Conservation (phyloP, 1,140 invertebrate genomes). For the Hycleus cichorii region DNA sequence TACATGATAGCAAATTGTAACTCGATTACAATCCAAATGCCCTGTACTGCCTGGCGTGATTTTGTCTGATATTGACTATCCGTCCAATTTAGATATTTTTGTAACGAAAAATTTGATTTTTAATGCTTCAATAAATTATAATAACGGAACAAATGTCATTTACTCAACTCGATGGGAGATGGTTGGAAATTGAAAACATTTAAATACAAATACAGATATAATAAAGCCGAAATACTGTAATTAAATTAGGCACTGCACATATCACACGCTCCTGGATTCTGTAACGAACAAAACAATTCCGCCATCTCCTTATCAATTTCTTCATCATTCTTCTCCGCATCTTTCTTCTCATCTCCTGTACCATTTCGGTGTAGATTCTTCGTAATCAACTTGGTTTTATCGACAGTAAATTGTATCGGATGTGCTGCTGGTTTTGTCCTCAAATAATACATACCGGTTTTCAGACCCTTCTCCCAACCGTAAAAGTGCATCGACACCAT, state of each 20-base stretch:
- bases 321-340: constrained; percentile 43
- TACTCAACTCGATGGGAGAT: too few species aligned
- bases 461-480: constrained; percentile 93
- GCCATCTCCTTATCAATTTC: constrained; percentile 50
- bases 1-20: too few species aligned
- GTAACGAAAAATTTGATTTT: too few species aligned
- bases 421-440: constrained; percentile 92
- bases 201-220: too few species aligned
- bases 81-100: too few species aligned
- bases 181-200: too few species aligned
- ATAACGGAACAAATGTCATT: too few species aligned
- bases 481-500: constrained; percentile 98
- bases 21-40: too few species aligned
- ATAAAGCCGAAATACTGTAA: background rate
- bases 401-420: constrained; percentile 97
- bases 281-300: constrained; percentile 73
- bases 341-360: constrained; percentile 35
- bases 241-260: constrained; percentile 55
- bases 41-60: too few species aligned
- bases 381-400: constrained; percentile 67
- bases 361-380: constrained; percentile 30
- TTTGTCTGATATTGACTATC: too few species aligned
- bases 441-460: constrained; percentile 99
- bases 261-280: constrained; percentile 83
- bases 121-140: too few species aligned